Evolutionary conservation across 2,797 vertebrate genomes (phyloP).

Genomic region (Poecilia velifera): DNA sequence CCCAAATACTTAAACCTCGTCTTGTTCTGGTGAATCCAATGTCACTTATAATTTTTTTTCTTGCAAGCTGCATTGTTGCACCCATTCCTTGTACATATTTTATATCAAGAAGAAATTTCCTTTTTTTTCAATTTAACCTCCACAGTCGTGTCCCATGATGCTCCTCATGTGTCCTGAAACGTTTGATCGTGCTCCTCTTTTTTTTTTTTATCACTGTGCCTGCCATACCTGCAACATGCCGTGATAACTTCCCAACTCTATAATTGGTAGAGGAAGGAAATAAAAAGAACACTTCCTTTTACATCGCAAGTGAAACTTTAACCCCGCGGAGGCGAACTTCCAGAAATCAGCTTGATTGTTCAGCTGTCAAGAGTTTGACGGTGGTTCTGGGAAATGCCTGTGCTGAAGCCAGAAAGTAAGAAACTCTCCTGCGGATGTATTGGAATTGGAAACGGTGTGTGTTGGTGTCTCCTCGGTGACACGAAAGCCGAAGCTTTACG

Average conservation of each 20-base stretch:
- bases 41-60: background rate
- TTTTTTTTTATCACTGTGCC: background rate
- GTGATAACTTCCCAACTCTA: conserved; percentile 22
- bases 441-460: background rate
- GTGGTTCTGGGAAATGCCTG: background rate
- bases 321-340: background rate
- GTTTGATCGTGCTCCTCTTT: background rate
- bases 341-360: conserved; percentile 1
- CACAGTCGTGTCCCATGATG: background rate
- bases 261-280: conserved; percentile 2
- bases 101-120: background rate
- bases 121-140: background rate
- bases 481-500: background rate
- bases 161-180: background rate
- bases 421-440: background rate
- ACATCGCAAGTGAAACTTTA: background rate
- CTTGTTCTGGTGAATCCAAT: background rate
- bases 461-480: background rate
- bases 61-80: background rate
- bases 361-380: background rate
- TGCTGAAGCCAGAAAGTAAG: background rate
- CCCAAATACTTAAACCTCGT: background rate
- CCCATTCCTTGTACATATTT: background rate
- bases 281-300: conserved; percentile 25
- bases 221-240: background rate